Conservation (phyloP, 1,140 invertebrate genomes). For the Augochlora pura region DNA sequence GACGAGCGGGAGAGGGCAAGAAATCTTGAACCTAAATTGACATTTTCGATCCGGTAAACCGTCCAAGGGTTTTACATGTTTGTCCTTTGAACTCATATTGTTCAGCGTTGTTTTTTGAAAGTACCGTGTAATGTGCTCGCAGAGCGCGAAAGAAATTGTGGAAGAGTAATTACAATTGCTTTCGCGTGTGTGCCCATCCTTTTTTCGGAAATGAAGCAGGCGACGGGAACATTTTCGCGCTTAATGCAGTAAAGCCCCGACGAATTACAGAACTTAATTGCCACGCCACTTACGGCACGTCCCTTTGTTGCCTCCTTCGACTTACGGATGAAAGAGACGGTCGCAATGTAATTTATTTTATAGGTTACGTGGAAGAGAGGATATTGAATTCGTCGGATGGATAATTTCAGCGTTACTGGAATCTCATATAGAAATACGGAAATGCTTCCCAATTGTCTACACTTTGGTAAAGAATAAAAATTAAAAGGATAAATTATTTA, state of each 20-base stretch:
- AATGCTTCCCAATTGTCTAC: no score
- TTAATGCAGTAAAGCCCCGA: conserved; percentile 16
- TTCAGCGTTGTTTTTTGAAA: background rate
- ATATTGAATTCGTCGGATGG: background rate
- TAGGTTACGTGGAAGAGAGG: background rate
- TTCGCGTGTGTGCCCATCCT: conserved; percentile 3
- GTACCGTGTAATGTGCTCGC: no score
- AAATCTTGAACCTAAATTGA: no score
- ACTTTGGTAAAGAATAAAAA: no score
- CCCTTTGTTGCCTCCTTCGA: background rate
- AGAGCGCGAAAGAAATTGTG: background rate
- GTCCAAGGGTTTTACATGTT: no score
- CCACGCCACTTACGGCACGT: background rate
- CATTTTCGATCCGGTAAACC: no score
- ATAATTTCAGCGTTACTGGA: background rate
- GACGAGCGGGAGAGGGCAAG: background rate
- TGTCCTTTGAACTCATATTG: background rate
- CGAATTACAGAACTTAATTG: conserved; percentile 22
- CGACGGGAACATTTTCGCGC: conserved; percentile 10
- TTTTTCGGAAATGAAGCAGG: conserved; percentile 10
- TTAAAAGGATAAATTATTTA: no score
- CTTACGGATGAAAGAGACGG: background rate
- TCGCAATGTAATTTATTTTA: background rate
- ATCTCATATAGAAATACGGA: background rate
- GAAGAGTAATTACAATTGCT: conserved; percentile 2